Conservation (phyloP, 2,797 vertebrate genomes). For the Brotula barbata region DNA sequence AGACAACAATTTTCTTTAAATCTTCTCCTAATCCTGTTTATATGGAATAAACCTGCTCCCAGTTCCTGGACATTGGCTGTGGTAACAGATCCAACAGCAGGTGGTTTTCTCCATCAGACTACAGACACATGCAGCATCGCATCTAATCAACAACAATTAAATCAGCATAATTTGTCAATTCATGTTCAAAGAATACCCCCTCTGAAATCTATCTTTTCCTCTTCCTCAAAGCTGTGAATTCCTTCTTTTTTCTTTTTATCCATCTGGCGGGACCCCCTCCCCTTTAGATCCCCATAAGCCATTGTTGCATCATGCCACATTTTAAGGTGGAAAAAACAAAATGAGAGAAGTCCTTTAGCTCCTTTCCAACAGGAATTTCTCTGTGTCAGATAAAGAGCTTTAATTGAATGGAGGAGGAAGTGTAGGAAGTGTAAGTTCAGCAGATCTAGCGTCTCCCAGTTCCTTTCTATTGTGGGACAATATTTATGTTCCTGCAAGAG, state of each 20-base stretch:
- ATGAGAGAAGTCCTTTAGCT: slow-evolving; percentile 54
- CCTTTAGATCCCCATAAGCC: slow-evolving; percentile 34
- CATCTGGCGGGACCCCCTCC: slow-evolving; percentile 32
- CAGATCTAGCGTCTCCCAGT: slow-evolving; percentile 55
- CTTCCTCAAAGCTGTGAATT: no score
- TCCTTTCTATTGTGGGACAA: slow-evolving; percentile 58
- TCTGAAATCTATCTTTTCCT: no score
- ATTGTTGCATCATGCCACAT: slow-evolving; percentile 60
- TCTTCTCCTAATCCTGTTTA: no score
- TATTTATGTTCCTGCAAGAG: slow-evolving; percentile 71
- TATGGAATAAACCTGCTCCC: no score
- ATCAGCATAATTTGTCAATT: no score
- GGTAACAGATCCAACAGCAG: no score
- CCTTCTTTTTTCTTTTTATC: slow-evolving; percentile 38
- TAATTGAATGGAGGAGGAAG: slow-evolving; percentile 80
- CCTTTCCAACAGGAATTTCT: slow-evolving; percentile 72
- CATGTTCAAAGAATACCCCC: no score
- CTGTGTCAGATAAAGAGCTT: slow-evolving; percentile 72
- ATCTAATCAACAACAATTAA: no score
- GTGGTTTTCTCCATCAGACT: no score
- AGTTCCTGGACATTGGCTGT: no score
- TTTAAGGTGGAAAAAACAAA: slow-evolving; percentile 47
- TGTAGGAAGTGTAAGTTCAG: slow-evolving; percentile 75
- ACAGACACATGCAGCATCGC: no score
- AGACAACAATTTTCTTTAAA: no score